Evolutionary conservation across 2,113 vertebrate genomes (phyloP), one percentile per base, ranked within the genome.

Genomic region (Cepphus grylle): DNA sequence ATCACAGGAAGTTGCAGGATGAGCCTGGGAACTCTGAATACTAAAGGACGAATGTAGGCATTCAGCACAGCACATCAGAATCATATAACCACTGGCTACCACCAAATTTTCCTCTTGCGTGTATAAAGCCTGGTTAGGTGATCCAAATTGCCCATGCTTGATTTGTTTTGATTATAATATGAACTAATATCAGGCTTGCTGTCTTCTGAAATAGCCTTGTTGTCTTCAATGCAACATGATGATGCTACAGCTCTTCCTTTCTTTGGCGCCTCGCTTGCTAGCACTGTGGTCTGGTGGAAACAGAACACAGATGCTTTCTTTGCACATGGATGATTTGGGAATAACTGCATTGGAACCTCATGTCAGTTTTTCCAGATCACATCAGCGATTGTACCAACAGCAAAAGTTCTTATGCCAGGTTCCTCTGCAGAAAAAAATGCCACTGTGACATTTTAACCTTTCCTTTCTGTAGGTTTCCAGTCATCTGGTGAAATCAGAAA

Each of bases 241-340:
- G 73, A 55, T 55, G 55, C 30, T 90, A 71, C n/a, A 74, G 95
- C 76, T 20, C 78, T 92, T 73, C 82, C 55, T 59, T 77, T 73
- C 85, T 90, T 66, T 90, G 74, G 79, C 5, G 0, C 36, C 50
- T 66, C 49, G 5, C 66, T 93, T 70, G 34, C 71, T 66, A 62
- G 26, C 79, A 1, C 53, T 30, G 16, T 59, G 72, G 71, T 63
- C 79, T 92, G 80, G 45, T 95, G 88, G 62, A 95, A 96, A 81
- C 79, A 83, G 90, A 93, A 86, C 96, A 83, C 96, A 97, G 96
- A 96, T 97, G 96, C 92, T 96, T 66, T 86, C 88, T 96, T 96
- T 94, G 85, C 96, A 96, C 96, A 95, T 96, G 96, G 88, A 94
- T 96, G 96, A 67, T 96, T 86, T 97, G 85, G 86, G 90, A 96